These are phyloP conservation scores for Itoplectis maculator DNA, from an alignment of 2,888 invertebrate genomes.

Conservation along the genomic window DNA sequence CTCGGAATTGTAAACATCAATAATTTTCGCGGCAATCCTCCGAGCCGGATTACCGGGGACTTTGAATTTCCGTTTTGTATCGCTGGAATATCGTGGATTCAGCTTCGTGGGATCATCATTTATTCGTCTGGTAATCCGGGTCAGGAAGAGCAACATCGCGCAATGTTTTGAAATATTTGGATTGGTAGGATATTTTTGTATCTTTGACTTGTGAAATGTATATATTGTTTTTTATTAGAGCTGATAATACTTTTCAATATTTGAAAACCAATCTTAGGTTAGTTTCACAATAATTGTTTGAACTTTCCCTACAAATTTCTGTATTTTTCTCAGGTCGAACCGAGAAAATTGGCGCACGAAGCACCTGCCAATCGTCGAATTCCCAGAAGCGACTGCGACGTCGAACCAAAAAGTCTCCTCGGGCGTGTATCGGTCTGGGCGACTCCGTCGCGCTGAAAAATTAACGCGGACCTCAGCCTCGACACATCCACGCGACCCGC, in stretches of 20 bases:
- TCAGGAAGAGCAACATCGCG: background rate
- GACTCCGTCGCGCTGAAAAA: conserved; percentile 43
- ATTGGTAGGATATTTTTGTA: too few relatives aligned
- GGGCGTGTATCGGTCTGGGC: background rate
- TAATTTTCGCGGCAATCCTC: background rate
- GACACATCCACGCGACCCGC: too few relatives aligned
- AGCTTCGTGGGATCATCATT: background rate
- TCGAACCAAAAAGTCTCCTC: background rate
- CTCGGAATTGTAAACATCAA: background rate
- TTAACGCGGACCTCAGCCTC: conserved; percentile 47
- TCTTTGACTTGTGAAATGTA: too few relatives aligned
- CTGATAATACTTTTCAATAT: too few relatives aligned
- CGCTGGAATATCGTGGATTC: background rate
- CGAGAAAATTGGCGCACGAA: background rate
- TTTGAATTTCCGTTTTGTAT: background rate
- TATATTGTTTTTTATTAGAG: too few relatives aligned
- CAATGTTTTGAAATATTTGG: too few relatives aligned
- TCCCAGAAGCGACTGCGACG: background rate
- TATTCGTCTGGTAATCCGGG: background rate
- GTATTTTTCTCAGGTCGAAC: too few relatives aligned
- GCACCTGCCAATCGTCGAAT: background rate
- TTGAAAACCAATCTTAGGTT: too few relatives aligned
- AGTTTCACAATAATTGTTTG: too few relatives aligned
- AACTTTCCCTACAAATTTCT: too few relatives aligned
- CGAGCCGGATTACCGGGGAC: background rate